Percentiles rank a stretch among this genome's conserved stretches.
Evolutionary conservation across 2,888 invertebrate genomes (phyloP).

Genomic region (Sinodicranocentrus sp.): DNA sequence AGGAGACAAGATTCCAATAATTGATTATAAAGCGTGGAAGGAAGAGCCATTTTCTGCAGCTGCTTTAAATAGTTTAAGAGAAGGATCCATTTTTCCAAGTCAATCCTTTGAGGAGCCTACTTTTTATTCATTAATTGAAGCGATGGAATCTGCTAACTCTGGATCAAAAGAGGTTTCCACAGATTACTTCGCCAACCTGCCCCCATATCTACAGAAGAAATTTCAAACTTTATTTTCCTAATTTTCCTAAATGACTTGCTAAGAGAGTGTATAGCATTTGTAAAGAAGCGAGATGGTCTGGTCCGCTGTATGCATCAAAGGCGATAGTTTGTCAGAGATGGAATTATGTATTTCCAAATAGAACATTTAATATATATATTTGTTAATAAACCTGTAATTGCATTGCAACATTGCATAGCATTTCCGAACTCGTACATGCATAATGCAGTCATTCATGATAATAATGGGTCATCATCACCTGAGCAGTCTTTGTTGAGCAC

Average conservation of each 20-base stretch:
- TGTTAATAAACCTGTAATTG: slow-evolving; percentile 2
- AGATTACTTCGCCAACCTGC: slow-evolving; percentile 61
- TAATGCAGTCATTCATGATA: too few species aligned
- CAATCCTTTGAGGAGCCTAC: slow-evolving; percentile 60
- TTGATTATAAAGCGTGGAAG: slow-evolving; percentile 70
- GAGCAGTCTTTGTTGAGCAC: too few species aligned
- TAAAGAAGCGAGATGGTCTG: not conserved
- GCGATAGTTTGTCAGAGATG: too few species aligned
- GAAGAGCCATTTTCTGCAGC: slow-evolving; percentile 66
- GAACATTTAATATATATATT: not conserved
- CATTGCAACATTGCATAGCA: not conserved
- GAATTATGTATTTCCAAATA: not conserved
- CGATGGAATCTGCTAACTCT: slow-evolving; percentile 26
- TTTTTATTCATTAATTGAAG: slow-evolving; percentile 58
- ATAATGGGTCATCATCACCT: too few species aligned
- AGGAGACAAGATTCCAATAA: slow-evolving; percentile 63
- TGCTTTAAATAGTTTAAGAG: slow-evolving; percentile 54
- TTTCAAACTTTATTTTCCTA: slow-evolving; percentile 64
- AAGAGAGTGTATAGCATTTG: too few species aligned
- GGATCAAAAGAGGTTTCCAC: slow-evolving; percentile 41
- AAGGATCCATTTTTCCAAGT: slow-evolving; percentile 35
- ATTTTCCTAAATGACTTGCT: slow-evolving; percentile 46
- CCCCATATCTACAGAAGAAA: slow-evolving; percentile 62
- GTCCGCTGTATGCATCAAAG: too few species aligned
- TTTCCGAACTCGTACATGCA: too few species aligned